These are phyloP conservation scores for Barypeithes pellucidus DNA, from an alignment of 2,888 invertebrate genomes.

Conservation along the genomic window DNA sequence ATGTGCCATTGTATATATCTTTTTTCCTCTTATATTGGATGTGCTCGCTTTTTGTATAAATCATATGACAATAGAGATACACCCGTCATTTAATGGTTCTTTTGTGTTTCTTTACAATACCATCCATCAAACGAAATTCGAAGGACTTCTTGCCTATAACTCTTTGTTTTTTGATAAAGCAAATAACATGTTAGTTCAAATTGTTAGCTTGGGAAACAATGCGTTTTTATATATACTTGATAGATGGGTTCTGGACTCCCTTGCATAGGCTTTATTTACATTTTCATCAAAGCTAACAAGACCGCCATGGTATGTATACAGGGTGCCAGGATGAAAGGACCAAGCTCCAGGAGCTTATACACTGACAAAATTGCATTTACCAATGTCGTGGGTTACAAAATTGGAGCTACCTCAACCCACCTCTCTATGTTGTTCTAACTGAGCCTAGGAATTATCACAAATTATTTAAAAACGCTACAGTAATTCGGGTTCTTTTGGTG, in stretches of 20 bases:
- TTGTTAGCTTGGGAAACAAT: background rate
- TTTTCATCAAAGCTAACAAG: too few species aligned
- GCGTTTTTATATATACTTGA: background rate
- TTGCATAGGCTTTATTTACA: too few species aligned
- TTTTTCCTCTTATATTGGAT: slow-evolving; percentile 20
- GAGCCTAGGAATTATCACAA: too few species aligned
- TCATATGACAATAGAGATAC: slow-evolving; percentile 35
- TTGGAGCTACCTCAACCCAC: too few species aligned
- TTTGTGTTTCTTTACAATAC: slow-evolving; percentile 31
- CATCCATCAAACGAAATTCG: slow-evolving; percentile 30
- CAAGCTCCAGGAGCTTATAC: too few species aligned
- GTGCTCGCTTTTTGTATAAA: slow-evolving; percentile 39
- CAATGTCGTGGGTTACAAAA: too few species aligned
- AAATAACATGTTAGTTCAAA: background rate
- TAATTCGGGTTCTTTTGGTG: too few species aligned
- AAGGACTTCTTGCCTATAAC: slow-evolving; percentile 16
- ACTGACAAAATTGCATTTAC: too few species aligned
- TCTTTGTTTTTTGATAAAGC: slow-evolving; percentile 14
- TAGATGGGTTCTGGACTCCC: background rate
- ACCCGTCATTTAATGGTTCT: slow-evolving; percentile 40
- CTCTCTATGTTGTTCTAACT: too few species aligned
- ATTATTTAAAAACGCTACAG: too few species aligned
- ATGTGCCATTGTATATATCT: slow-evolving; percentile 32
- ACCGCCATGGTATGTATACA: too few species aligned
- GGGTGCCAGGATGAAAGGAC: too few species aligned